A percentile compares a stretch with the other conserved stretches of the same genome.
Conservation (phyloP, 2,113 vertebrate genomes). For the Sula dactylatra region DNA sequence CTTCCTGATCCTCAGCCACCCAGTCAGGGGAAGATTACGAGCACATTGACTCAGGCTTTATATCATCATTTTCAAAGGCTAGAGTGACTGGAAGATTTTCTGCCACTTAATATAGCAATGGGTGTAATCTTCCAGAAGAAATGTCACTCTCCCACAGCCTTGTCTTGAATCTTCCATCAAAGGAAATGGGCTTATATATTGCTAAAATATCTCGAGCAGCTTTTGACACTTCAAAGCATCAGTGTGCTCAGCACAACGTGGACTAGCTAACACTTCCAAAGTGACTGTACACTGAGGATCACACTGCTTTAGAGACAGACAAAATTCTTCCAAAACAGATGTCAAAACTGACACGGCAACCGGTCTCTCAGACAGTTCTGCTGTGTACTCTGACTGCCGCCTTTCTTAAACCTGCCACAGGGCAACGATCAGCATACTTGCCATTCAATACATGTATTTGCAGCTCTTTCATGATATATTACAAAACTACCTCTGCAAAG, state of each 20-base stretch:
- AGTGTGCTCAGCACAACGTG: neutral
- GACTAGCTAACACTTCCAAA: constrained; percentile 10
- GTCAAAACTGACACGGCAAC: neutral
- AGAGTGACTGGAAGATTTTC: constrained; percentile 11
- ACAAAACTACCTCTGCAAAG: neutral
- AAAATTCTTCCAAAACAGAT: constrained; percentile 11
- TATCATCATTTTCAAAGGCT: constrained; percentile 3
- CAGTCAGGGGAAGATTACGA: neutral
- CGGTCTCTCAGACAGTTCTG: neutral
- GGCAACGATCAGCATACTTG: neutral
- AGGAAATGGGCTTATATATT: neutral
- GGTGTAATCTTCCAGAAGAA: constrained; percentile 51
- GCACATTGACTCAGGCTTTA: constrained; percentile 4
- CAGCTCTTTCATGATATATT: neutral
- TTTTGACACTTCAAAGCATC: constrained; percentile 18
- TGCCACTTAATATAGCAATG: constrained; percentile 14
- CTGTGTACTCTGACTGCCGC: neutral
- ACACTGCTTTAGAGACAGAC: neutral
- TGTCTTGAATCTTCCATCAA: neutral
- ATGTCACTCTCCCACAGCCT: neutral
- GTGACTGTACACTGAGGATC: neutral
- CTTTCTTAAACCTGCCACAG: neutral
- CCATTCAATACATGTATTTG: neutral
- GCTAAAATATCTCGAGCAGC: constrained; percentile 13
- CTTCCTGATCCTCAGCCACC: neutral